A percentile compares a stretch with the other conserved stretches of the same genome.
Evolutionary conservation across 2,888 invertebrate species (phyloP).

Genomic region (Strigamia crassipes): DNA sequence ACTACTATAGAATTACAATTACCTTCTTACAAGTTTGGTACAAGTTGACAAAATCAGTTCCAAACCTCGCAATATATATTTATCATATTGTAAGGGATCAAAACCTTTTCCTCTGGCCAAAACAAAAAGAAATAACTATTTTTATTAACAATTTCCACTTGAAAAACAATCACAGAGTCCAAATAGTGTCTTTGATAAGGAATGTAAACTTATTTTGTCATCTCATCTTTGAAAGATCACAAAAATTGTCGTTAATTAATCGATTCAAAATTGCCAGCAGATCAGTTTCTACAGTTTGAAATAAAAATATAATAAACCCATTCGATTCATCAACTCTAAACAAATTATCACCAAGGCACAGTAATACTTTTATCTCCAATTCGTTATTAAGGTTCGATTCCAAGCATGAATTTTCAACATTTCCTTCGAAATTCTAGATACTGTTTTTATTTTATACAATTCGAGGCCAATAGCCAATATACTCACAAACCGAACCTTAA

Average conservation of each 20-base stretch:
- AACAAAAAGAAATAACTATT: background rate
- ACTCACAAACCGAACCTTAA: too few relatives aligned
- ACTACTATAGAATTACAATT: background rate
- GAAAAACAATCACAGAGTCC: slow-evolving; percentile 29
- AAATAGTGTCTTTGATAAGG: slow-evolving; percentile 1
- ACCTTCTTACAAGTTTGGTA: background rate
- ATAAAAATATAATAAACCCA: background rate
- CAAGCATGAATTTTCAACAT: too few relatives aligned
- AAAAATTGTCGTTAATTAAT: slow-evolving; percentile 1
- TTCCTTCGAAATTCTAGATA: too few relatives aligned
- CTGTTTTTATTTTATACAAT: too few relatives aligned
- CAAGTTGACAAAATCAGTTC: background rate
- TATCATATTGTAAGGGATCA: background rate
- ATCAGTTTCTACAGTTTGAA: background rate
- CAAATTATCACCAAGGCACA: too few relatives aligned
- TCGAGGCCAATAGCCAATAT: too few relatives aligned
- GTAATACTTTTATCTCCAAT: too few relatives aligned
- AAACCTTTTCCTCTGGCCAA: background rate
- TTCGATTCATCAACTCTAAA: too few relatives aligned
- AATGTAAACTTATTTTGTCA: slow-evolving; percentile 18
- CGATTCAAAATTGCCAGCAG: too few relatives aligned
- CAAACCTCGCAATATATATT: background rate
- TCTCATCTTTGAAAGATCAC: background rate
- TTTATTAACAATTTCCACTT: background rate
- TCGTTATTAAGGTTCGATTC: too few relatives aligned